These are phyloP conservation scores for Lepidostoma basale DNA, from an alignment of 1,140 invertebrate genomes.

Conservation along the genomic window DNA sequence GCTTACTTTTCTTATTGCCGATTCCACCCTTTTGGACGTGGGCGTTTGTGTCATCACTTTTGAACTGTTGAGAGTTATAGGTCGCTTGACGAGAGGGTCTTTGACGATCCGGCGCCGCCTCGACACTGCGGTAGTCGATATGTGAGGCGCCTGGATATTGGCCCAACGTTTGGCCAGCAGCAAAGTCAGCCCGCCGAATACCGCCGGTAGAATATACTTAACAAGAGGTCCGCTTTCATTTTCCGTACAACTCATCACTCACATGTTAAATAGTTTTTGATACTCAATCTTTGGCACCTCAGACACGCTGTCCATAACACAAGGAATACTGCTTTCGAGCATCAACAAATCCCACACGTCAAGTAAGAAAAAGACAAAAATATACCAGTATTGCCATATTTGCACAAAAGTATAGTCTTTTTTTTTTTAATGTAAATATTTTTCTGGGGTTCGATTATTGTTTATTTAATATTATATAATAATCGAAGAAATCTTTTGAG, in stretches of 20 bases:
- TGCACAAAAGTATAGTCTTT: no score
- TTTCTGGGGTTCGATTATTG: no score
- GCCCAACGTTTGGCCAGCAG: constrained; percentile 58
- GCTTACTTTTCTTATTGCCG: constrained; percentile 28
- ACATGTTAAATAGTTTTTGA: constrained; percentile 49
- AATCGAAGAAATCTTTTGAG: no score
- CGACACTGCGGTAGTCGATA: constrained; percentile 57
- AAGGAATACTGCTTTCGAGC: background rate
- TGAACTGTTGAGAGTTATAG: constrained; percentile 47
- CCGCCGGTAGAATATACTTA: constrained; percentile 60
- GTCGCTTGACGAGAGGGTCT: constrained; percentile 56
- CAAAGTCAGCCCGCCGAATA: constrained; percentile 59
- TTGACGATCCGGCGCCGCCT: constrained; percentile 59
- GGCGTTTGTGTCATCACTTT: constrained; percentile 51
- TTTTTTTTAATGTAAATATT: no score
- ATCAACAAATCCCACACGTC: constrained; percentile 22
- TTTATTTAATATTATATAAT: no score
- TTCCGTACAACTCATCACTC: constrained; percentile 63
- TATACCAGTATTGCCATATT: no score
- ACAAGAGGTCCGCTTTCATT: constrained; percentile 62
- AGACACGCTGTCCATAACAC: constrained; percentile 32
- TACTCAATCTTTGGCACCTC: constrained; percentile 11
- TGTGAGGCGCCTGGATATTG: constrained; percentile 54
- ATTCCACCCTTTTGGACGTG: constrained; percentile 35
- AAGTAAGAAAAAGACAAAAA: constrained; percentile 12